phyloP scores from a whole-genome alignment of 2,888 invertebrate species.

The Rotaria magnacalcarata region DNA sequence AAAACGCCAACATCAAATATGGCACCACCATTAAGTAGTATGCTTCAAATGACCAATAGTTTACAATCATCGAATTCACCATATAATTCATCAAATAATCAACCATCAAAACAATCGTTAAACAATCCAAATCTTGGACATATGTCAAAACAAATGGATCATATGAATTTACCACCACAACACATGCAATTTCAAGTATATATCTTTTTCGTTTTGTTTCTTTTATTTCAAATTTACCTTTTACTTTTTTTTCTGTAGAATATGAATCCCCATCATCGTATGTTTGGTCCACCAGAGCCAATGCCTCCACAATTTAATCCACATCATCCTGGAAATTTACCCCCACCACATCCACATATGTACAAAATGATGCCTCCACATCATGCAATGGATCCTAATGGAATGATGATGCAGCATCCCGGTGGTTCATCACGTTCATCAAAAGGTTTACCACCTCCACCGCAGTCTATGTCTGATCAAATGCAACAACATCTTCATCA shows the following conservation, averaged over 20 bases:
- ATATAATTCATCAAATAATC: slow-evolving; percentile 25
- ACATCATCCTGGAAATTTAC: slow-evolving; percentile 23
- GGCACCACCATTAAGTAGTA: slow-evolving; percentile 41
- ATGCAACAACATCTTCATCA: slow-evolving; percentile 26
- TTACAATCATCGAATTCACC: slow-evolving; percentile 21
- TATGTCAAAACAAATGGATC: neutral
- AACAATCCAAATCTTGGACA: neutral
- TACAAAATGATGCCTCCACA: slow-evolving; percentile 45
- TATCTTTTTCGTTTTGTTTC: neutral
- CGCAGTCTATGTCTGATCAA: slow-evolving; percentile 53
- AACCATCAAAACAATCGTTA: slow-evolving; percentile 2
- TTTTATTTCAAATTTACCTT: no score
- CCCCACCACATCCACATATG: slow-evolving; percentile 40
- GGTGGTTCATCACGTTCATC: slow-evolving; percentile 42
- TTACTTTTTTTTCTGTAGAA: neutral
- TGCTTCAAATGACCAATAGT: slow-evolving; percentile 46
- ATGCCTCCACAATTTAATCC: slow-evolving; percentile 36
- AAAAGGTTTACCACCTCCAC: slow-evolving; percentile 53
- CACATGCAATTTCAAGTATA: neutral
- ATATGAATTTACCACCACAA: slow-evolving; percentile 1
- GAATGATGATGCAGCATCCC: slow-evolving; percentile 44
- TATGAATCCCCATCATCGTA: slow-evolving; percentile 43
- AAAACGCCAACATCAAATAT: slow-evolving; percentile 35
- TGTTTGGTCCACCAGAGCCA: slow-evolving; percentile 48
- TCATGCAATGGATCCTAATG: slow-evolving; percentile 48